Evolutionary conservation across 1,140 invertebrate genomes (phyloP).

Genomic region (Chelonus insularis): DNA sequence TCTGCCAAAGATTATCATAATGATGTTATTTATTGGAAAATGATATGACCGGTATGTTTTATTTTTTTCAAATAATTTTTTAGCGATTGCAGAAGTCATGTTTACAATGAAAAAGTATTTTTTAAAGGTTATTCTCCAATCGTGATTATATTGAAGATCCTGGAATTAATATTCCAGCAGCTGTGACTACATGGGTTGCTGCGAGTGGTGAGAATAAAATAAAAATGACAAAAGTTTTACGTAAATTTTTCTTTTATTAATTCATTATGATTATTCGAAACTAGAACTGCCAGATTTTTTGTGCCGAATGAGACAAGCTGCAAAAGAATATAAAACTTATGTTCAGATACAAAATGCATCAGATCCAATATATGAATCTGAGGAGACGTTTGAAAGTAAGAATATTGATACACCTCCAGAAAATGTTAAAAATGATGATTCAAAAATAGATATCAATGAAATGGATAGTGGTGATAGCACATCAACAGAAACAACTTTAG

Average conservation of each 20-base stretch:
- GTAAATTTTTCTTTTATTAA: too few relatives aligned
- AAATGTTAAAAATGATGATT: constrained; percentile 17
- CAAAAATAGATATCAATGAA: constrained; percentile 8
- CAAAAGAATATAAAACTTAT: constrained; percentile 52
- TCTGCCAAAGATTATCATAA: constrained; percentile 56
- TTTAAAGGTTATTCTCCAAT: constrained; percentile 78
- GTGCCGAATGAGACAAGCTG: constrained; percentile 58
- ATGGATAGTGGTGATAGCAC: constrained; percentile 20
- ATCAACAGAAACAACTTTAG: neutral
- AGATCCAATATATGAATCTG: neutral
- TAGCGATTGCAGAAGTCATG: neutral
- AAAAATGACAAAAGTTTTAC: too few relatives aligned
- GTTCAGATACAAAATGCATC: constrained; percentile 34
- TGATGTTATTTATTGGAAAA: constrained; percentile 86
- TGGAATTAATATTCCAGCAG: constrained; percentile 70
- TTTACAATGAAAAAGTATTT: constrained; percentile 33
- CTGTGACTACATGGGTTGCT: constrained; percentile 70
- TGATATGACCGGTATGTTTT: constrained; percentile 78
- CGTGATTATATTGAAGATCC: constrained; percentile 88
- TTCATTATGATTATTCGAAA: too few relatives aligned
- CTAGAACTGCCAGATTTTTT: constrained; percentile 61
- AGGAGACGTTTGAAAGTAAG: neutral
- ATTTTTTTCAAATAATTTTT: neutral
- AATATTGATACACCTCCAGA: neutral
- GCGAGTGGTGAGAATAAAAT: constrained; percentile 43